These are phyloP conservation scores for Pyrocoelia pectoralis DNA, from an alignment of 2,888 invertebrate genomes.

Conservation along the genomic window DNA sequence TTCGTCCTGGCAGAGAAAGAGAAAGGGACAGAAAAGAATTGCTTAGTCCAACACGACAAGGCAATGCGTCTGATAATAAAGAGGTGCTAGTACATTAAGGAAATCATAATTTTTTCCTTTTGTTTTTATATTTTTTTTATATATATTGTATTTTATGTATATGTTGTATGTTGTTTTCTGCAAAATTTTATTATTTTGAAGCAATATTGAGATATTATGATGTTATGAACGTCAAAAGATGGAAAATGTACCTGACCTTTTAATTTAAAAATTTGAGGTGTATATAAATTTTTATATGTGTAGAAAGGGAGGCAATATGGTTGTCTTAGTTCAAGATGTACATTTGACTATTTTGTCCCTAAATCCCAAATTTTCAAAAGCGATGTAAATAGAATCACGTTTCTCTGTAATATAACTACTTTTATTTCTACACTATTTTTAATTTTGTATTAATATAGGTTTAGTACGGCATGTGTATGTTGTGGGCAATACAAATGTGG, in stretches of 20 bases:
- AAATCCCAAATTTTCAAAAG: slow-evolving; percentile 33
- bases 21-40: slow-evolving; percentile 79
- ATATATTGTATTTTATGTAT: slow-evolving; percentile 25
- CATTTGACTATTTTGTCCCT: slow-evolving; percentile 15
- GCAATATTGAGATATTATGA: slow-evolving; percentile 13
- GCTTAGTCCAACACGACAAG: slow-evolving; percentile 67
- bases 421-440: slow-evolving; percentile 30
- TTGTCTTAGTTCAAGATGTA: background rate
- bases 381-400: slow-evolving; percentile 9
- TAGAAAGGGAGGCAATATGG: slow-evolving; percentile 10
- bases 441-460: slow-evolving; percentile 31
- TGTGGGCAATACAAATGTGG: background rate
- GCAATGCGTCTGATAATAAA: slow-evolving; percentile 51
- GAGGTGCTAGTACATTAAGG: slow-evolving; percentile 34
- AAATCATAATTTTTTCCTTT: background rate
- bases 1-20: slow-evolving; percentile 80
- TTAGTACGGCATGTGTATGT: background rate
- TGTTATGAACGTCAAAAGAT: slow-evolving; percentile 32
- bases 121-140: slow-evolving; percentile 19
- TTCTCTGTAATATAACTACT: slow-evolving; percentile 12
- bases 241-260: slow-evolving; percentile 37
- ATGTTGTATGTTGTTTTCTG: slow-evolving; percentile 19
- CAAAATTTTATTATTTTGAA: slow-evolving; percentile 29
- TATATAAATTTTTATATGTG: slow-evolving; percentile 26
- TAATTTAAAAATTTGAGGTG: slow-evolving; percentile 34